Base-by-base conservation (phyloP, 2,888 invertebrate species). In the Gortyna flavago region DNA sequence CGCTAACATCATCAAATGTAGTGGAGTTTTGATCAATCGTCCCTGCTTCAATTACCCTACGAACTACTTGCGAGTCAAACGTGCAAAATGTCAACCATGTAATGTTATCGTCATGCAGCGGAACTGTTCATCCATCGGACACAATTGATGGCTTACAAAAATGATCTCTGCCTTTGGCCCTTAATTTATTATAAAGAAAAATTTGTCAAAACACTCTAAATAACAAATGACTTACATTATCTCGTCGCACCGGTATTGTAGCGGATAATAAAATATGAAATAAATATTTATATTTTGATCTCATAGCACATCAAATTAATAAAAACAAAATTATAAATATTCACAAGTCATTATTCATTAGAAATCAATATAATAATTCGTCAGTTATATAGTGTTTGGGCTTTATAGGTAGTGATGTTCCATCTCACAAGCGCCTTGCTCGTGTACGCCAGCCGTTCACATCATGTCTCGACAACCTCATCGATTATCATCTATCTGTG, bases 151-250 rank as follows among this genome's bases (percentile, higher is more conserved):
- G 92, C 91, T 94, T 92, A 90, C 81, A 89, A 90, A 90, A 92
- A 85, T 90, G 87, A 88, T 81, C 84, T 90, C 91, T 91, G 90
- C 89, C 88, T 92, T 90, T 92, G 92, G 92, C 91, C 92, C 94
- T 92, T 93, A 94, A 89, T 87, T 90, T 89, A 90, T 89, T 86
- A 90, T 91, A 92, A 91, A 94, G 91, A 92, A 92, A 89, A 92
- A 91, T 91, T 91, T 92, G 92, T 93, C 92, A 92, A 93, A 91
- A 94, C 91, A 92, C 92, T 94, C 93, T 94, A 93, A 91, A 91
- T 91, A 93, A 92, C 92, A 93, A 94, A 91, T 94, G 95, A 96
- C 96, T 96, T 96, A 96, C 96, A 94, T 95, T 92, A 94, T 95
- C 96, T 95, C 96, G 96, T 94, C 94, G 95, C 94, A 94, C 95